Base-by-base conservation (phyloP, 2,113 vertebrate genomes). In the Puma concolor region DNA sequence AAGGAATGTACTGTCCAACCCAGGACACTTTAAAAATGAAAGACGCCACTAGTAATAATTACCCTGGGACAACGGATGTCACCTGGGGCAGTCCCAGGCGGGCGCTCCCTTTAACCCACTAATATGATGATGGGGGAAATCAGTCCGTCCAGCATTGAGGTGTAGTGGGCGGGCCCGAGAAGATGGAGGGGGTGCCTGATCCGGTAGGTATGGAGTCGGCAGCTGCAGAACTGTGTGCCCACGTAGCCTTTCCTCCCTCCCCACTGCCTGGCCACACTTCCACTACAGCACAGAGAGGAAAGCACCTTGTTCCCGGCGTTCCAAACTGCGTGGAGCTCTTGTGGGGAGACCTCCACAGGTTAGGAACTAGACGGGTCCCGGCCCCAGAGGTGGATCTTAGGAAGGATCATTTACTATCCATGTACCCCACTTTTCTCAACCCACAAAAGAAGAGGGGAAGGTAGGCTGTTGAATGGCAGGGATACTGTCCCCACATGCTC, bases 361-460 rank as follows among this genome's bases (percentile, higher is more conserved):
- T 6, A 29, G 33, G 57, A 44, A 7, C 16, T 7, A 21, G 41
- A 13, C 52, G 16, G 21, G 54, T 77, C 85, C 16, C 17, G 1
- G 0, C 16, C 10, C 27, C 14, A 33, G 50, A 44, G 1, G 0
- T 23, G 36, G 7, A 15, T 21, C 67, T 94, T 1, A 0, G 52
- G 7, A 17, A 84, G 38, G 44, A 25, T 38, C 44, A 3, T 76
- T 36, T 41, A 31, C n/a, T 29, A 29, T 57, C 87, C 8, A 17
- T 14, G 63, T 27, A 63, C 4, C 82, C 66, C 9, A 0, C 36
- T 64, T 25, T 88, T 66, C 31, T 44, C 33, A 38, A 33, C 52
- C 44, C 13, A 25, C 7, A 60, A 41, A 48, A 31, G 36, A 41
- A 4, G 12, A 10, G 11, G 41, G 50, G n/a, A 38, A 29, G 15